Percentiles rank a stretch among this genome's conserved stretches.
Evolutionary conservation across 2,797 vertebrate species (phyloP).

Genomic region (Gambelia wislizenii): DNA sequence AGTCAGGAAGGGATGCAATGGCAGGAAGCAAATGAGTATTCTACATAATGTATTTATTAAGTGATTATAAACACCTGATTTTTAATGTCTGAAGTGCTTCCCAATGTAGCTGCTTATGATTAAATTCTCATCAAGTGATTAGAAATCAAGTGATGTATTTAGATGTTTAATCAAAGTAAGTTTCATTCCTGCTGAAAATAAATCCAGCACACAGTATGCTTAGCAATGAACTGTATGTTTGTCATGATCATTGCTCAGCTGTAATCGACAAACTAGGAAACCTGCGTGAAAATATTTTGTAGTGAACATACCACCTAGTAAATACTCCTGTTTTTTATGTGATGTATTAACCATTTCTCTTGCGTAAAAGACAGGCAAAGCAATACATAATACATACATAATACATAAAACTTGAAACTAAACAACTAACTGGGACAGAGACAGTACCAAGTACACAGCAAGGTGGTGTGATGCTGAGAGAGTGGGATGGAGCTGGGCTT

Average conservation of each 20-base stretch:
- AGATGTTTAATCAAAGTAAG: neutral
- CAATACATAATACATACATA: neutral
- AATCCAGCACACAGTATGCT: neutral
- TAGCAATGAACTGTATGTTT: neutral
- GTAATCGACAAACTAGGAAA: neutral
- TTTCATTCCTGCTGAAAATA: neutral
- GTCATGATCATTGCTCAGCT: neutral
- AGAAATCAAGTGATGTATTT: neutral
- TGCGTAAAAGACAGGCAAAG: neutral
- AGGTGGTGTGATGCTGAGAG: neutral
- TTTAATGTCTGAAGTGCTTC: neutral
- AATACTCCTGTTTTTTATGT: neutral
- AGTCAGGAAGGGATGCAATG: neutral
- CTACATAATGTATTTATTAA: neutral
- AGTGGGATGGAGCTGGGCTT: no score
- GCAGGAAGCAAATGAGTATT: neutral
- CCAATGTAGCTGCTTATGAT: neutral
- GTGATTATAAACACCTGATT: neutral
- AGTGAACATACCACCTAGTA: neutral
- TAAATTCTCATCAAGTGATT: neutral
- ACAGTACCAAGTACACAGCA: neutral
- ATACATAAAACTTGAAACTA: slow-evolving; percentile 1
- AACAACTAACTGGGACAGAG: neutral
- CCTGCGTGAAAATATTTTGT: neutral
- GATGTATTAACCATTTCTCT: neutral